A percentile compares a stretch with the other conserved stretches of the same genome.
phyloP scores from a whole-genome alignment of 2,113 vertebrate species.

The Heptranchias perlo region DNA sequence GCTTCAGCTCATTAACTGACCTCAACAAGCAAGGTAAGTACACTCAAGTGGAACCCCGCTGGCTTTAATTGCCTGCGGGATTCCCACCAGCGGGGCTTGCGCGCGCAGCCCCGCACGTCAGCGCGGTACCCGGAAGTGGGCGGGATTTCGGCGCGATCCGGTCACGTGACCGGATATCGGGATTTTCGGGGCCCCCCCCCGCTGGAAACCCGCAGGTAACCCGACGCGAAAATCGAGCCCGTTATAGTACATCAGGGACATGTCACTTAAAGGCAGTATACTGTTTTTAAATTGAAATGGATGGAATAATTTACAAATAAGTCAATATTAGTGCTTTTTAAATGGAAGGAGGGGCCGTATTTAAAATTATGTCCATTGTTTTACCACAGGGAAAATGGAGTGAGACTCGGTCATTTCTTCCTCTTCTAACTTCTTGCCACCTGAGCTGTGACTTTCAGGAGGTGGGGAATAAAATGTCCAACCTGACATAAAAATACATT shows the following conservation, averaged over 20 bases:
- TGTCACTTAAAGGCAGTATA: not conserved
- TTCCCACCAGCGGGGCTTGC: too few species aligned
- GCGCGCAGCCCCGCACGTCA: too few species aligned
- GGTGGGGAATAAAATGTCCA: not conserved
- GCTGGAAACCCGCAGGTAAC: too few species aligned
- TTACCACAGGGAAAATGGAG: not conserved
- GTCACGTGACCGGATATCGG: too few species aligned
- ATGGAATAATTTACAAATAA: not conserved
- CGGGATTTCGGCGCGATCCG: too few species aligned
- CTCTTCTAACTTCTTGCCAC: not conserved
- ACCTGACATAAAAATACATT: not conserved
- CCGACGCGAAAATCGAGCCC: too few species aligned
- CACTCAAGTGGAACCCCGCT: too few species aligned
- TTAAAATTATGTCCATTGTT: not conserved
- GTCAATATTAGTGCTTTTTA: not conserved
- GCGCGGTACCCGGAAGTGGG: too few species aligned
- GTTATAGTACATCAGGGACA: not conserved
- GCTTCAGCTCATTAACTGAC: too few species aligned
- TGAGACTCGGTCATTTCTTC: not conserved
- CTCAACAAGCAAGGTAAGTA: too few species aligned
- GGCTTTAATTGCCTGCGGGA: too few species aligned
- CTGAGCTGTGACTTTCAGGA: not conserved
- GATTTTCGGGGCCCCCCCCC: too few species aligned
- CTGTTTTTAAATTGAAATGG: not conserved
- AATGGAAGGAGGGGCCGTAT: not conserved